phyloP scores from a whole-genome alignment of 2,888 invertebrate species.

The Balanococcus diminutus region DNA sequence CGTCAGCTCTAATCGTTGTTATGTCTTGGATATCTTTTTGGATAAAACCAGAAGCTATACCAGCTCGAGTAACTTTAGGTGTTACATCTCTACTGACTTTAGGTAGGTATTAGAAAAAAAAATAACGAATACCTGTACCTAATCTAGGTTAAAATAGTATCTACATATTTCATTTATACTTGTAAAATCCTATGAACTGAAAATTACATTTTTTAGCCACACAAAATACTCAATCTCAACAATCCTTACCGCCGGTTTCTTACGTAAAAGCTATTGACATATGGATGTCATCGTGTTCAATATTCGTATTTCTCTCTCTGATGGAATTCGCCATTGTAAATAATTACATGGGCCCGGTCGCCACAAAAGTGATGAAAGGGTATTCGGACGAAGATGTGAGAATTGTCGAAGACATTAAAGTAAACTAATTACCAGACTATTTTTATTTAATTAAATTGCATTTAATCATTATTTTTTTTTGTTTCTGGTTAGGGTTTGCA shows the following conservation, averaged over 20 bases:
- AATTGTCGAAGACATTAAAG: conserved; percentile 78
- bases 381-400: conserved; percentile 84
- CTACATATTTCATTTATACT: too few species aligned
- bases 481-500: conserved; percentile 62
- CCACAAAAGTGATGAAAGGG: conserved; percentile 88
- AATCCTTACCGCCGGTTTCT: conserved; percentile 86
- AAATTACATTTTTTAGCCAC: conserved; percentile 71
- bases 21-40: conserved; percentile 97
- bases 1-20: conserved; percentile 88
- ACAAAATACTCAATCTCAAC: conserved; percentile 90
- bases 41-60: conserved; percentile 92
- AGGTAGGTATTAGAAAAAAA: too few species aligned
- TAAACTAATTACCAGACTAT: conserved; percentile 60
- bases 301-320: conserved; percentile 86
- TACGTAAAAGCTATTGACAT: conserved; percentile 92
- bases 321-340: conserved; percentile 92
- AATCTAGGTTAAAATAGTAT: neutral
- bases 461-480: too few species aligned
- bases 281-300: conserved; percentile 91
- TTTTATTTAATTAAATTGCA: too few species aligned
- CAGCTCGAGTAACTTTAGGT: conserved; percentile 85
- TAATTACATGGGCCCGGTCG: conserved; percentile 85
- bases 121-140: neutral
- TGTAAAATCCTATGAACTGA: neutral
- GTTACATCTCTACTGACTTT: conserved; percentile 85